Evolutionary conservation across 2,797 vertebrate species (phyloP), one percentile per base, ranked within the genome.

Genomic region (Scolopax bukidnonensis): DNA sequence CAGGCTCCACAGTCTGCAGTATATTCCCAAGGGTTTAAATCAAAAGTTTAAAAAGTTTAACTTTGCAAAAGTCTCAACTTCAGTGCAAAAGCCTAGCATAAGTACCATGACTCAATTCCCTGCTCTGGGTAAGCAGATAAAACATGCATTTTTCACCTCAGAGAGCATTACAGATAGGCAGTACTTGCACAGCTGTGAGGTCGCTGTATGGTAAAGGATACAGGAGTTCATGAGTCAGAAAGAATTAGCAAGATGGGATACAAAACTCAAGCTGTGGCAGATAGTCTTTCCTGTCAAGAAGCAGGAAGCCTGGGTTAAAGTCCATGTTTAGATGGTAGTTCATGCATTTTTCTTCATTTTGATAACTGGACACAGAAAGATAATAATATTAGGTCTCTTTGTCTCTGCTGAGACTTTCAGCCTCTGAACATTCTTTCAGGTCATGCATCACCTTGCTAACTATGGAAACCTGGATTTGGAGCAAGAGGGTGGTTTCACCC

Each of bases 41-140:
- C 70, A 89, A 64, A 92, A 87, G 77, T 89, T 93, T 64, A 41
- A 48, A 13, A 93, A 77, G 64, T 95, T 87, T 70, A 91, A 75
- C 80, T 93, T 54, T 20, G 67, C 70, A 30, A 6, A 82, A 87
- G 59, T 76, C 70, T 69, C 85, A 63, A 2, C 27, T 88, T 79
- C 43, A 16, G 21, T 48, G 83, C 50, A 23, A 59, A 63, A 91
- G 25, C 63, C 63, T 7, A 8, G 27, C 5, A 2, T 25, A 56
- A 60, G n/a, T 21, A 12, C 7, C 32, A 0, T 5, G 84, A 48
- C 48, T 93, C 68, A 67, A 23, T 13, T n/a, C 21, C 51, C 59
- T 89, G 38, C 30, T 38, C 51, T 13, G 36, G 59, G 25, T 40
- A 63, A 70, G 40, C 74, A 92, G 80, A 48, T 10, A 79, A 48